phyloP scores from a whole-genome alignment of 2,113 vertebrate species.

The Myodes glareolus region DNA sequence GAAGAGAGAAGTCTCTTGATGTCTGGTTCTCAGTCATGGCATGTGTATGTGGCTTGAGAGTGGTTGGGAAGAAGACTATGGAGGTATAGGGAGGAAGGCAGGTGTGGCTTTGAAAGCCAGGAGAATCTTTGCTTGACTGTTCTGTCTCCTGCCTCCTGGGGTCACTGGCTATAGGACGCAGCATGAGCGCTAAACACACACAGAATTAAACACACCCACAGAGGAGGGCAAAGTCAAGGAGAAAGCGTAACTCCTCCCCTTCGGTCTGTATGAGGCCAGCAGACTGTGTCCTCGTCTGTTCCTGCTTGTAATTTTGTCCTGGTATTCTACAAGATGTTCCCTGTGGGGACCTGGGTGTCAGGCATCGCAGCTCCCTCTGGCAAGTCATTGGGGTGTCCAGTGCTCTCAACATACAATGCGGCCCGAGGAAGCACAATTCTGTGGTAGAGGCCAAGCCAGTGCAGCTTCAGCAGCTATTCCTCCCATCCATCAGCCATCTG shows the following conservation, averaged over 20 bases:
- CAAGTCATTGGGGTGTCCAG: not conserved
- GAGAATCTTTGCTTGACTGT: not conserved
- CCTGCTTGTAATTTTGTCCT: not conserved
- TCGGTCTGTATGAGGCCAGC: not conserved
- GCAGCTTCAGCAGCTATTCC: too few species aligned
- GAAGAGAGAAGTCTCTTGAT: rapidly evolving
- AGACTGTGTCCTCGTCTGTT: not conserved
- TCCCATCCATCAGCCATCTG: not conserved
- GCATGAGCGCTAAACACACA: rapidly evolving
- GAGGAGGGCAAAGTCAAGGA: not conserved
- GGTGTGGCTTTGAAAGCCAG: not conserved
- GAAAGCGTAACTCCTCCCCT: rapidly evolving
- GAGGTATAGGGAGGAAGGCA: rapidly evolving
- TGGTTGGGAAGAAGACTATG: not conserved
- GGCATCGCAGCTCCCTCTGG: not conserved
- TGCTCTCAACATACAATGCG: not conserved
- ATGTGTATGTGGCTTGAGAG: too few species aligned
- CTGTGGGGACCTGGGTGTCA: not conserved
- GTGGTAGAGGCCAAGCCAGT: not conserved
- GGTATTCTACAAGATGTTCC: rapidly evolving
- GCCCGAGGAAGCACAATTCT: not conserved
- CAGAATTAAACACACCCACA: not conserved
- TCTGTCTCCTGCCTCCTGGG: not conserved
- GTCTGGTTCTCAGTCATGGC: not conserved
- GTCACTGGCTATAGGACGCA: not conserved